Base-by-base conservation (phyloP, 2,888 invertebrate genomes). In the Leptopilina myrica region DNA sequence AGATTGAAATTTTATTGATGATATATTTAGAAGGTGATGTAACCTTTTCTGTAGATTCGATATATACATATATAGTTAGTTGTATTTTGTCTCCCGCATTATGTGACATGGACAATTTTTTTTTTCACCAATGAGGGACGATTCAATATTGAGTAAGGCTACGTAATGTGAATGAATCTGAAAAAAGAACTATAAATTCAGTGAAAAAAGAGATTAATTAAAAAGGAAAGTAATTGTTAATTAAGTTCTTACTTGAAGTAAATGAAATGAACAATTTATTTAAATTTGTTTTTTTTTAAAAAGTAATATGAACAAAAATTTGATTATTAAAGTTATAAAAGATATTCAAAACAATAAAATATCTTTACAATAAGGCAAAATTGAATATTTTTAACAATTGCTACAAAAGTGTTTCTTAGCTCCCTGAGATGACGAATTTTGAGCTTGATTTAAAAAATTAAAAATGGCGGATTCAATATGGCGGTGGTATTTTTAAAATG, bases 101-200 rank as follows among this genome's bases (percentile, higher is more conserved):
- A 66, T 46, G 14, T 66, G 66, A 7, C 8, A 9, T 49, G 11
- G 0, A 46, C n/a, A 66, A 3, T 4, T 4, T 66, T 66, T 66
- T 15, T 66, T 66, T 69, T 56, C 0, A 12, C 40, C 2, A 75
- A 78, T 26, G 33, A 69, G 77, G 67, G 76, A 78, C 84, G 84
- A 86, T 83, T 83, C 81, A 76, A 78, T 80, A 64, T 86, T 85
- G 82, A 82, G 86, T 81, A 86, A 86, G 83, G 80, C 78, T 80
- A 79, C 82, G 86, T 85, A 85, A 86, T 82, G 84, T 85, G 84
- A 85, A 83, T 85, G 77, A 83, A 80, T 83, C 86, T 76, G 79
- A 78, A 82, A 84, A 86, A 83, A 82, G 82, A 79, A 77, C 66
- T 8, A 64, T 7, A 46, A 2, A 64, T 7, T 20, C 20, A 6